phyloP scores from a whole-genome alignment of 2,888 invertebrate species.

The Nephrotoma flavescens region DNA sequence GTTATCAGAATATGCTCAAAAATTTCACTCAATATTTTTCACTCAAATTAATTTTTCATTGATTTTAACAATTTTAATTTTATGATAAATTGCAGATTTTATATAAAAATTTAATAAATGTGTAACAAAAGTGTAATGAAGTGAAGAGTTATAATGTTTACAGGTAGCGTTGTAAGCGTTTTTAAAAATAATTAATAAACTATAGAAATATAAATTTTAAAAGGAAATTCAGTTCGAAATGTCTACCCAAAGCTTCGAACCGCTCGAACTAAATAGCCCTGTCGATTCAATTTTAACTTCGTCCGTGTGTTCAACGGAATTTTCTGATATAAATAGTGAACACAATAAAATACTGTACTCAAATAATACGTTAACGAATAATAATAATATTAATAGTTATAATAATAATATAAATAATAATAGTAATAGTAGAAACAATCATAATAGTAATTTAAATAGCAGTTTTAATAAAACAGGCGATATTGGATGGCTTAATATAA shows the following conservation, averaged over 20 bases:
- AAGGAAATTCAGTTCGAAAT: neutral
- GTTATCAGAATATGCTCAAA: too few species aligned
- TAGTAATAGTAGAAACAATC: neutral
- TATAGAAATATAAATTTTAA: neutral
- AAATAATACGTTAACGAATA: neutral
- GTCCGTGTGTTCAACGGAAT: neutral
- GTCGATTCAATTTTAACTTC: neutral
- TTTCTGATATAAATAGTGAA: neutral
- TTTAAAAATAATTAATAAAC: neutral
- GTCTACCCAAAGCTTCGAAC: slow-evolving; percentile 6
- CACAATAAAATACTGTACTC: neutral
- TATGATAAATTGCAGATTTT: too few species aligned
- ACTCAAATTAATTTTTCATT: too few species aligned
- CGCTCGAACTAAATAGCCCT: neutral
- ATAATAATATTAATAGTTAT: neutral
- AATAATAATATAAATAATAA: neutral
- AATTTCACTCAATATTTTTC: too few species aligned
- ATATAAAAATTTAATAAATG: too few species aligned
- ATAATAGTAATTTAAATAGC: neutral
- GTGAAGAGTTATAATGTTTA: neutral
- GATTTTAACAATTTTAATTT: too few species aligned
- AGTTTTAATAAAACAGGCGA: neutral
- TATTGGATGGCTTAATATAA: slow-evolving; percentile 50
- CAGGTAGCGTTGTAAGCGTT: neutral
- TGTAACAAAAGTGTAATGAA: neutral